Evolutionary conservation across 2,888 invertebrate species (phyloP), one percentile per base, ranked within the genome.

Genomic region (Drosophila engyochracea): DNA sequence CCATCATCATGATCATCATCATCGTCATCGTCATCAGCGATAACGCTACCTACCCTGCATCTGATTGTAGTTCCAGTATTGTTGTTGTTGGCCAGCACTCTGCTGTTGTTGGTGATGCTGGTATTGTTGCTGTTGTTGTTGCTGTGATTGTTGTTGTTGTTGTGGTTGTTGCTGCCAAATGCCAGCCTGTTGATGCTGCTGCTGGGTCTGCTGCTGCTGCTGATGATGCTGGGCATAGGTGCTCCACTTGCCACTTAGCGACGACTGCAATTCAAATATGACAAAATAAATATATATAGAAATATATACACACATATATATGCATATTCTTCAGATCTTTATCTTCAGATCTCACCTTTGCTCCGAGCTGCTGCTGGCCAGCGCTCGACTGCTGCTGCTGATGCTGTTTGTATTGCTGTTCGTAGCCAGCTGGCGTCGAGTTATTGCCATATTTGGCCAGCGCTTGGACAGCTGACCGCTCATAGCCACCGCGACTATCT

Each of bases 401-500:
- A 60, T 57, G 87, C 67, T 81, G 88, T 67, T 84, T 90, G 79
- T 90, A 90, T 72, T 91, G 91, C 70, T 91, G 91, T 76, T 91
- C 90, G 77, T 92, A 91, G 60, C 82, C 87, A 62, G 70, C 57
- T 59, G 70, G 72, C 54, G 76, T 70, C 54, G 90, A 70, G 66
- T 77, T 87, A 70, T 83, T 83, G 67, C 82, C 85, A 66, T 85
- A 77, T 57, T 91, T 88, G 75, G 91, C 88, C 85, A 89, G 82
- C 83, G 91, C 72, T 81, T 74, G 85, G 51, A 91, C 91, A 85
- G 92, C 89, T 88, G 93, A 92, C 77, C 93, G 91, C 86, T 92
- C 93, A 92, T 92, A 93, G 93, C 93, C 93, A 93, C 93, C 93
- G 93, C 93, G 93, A 93, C 93, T 93, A 93, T 93, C 93, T 93